Evolutionary conservation across 2,113 vertebrate species (phyloP).

Genomic region (Eublepharis macularius): DNA sequence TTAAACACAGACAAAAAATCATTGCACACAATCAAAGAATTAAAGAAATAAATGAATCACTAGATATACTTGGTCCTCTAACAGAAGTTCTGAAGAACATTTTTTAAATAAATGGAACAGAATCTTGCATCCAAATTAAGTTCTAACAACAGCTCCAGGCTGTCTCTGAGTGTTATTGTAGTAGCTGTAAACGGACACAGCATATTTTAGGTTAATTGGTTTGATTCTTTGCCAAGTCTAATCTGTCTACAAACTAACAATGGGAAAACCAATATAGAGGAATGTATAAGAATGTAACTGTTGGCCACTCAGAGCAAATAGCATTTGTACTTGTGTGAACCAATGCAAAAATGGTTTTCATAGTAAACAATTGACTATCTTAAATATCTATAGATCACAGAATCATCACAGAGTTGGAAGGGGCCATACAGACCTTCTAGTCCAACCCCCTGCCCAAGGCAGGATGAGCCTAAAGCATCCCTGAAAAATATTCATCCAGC

Average conservation of each 20-base stretch:
- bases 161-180: neutral
- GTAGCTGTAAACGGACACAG: slow-evolving; percentile 22
- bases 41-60: slow-evolving; percentile 24
- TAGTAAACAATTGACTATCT: neutral
- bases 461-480: too few relatives aligned
- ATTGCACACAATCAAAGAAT: neutral
- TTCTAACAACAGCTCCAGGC: neutral
- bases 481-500: too few relatives aligned
- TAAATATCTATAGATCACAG: neutral
- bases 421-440: too few relatives aligned
- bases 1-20: neutral
- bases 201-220: slow-evolving; percentile 19
- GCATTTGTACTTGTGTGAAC: neutral
- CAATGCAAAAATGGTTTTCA: neutral
- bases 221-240: slow-evolving; percentile 17
- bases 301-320: slow-evolving; percentile 13
- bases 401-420: too few relatives aligned
- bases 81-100: neutral
- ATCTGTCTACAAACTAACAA: slow-evolving; percentile 24
- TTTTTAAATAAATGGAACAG: neutral
- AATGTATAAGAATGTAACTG: slow-evolving; percentile 35
- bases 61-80: neutral
- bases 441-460: too few relatives aligned
- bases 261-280: slow-evolving; percentile 20
- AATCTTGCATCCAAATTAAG: neutral